Evolutionary conservation across 2,888 invertebrate genomes (phyloP).

Genomic region (Pyrochroa serraticornis): DNA sequence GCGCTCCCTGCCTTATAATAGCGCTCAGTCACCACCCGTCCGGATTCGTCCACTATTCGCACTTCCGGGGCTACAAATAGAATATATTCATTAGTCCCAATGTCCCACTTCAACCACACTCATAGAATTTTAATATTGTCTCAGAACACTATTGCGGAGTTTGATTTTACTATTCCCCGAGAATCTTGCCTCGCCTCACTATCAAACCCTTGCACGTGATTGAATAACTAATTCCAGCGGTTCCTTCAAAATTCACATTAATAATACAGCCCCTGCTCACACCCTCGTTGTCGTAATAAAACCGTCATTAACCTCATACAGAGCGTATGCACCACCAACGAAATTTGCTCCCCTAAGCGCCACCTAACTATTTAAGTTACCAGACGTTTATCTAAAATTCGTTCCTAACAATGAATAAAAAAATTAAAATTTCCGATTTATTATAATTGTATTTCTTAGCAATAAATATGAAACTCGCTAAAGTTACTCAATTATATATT

Average conservation of each 20-base stretch:
- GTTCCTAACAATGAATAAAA: too few species aligned
- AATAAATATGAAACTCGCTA: too few species aligned
- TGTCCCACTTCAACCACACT: conserved; percentile 19
- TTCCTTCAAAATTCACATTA: conserved; percentile 1
- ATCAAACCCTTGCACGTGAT: conserved; percentile 15
- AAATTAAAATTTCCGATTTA: too few species aligned
- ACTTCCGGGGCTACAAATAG: conserved; percentile 63
- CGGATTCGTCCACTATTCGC: conserved; percentile 65
- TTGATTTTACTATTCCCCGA: conserved; percentile 21
- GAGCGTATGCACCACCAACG: too few species aligned
- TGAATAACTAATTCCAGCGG: conserved; percentile 14
- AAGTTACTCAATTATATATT: too few species aligned
- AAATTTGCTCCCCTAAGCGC: too few species aligned
- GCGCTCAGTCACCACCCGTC: conserved; percentile 63
- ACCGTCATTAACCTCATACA: too few species aligned
- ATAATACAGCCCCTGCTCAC: background rate
- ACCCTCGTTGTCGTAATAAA: background rate
- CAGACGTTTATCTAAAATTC: too few species aligned
- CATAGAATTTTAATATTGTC: conserved; percentile 26
- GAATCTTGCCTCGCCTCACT: conserved; percentile 11
- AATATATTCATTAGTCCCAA: conserved; percentile 27
- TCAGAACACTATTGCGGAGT: conserved; percentile 10
- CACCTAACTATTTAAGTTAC: too few species aligned
- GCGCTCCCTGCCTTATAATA: conserved; percentile 67
- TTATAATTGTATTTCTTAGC: too few species aligned